A percentile compares a stretch with the other conserved stretches of the same genome.
These are phyloP conservation scores for Urechis unicinctus DNA, from an alignment of 2,888 invertebrate species.

Conservation along the genomic window DNA sequence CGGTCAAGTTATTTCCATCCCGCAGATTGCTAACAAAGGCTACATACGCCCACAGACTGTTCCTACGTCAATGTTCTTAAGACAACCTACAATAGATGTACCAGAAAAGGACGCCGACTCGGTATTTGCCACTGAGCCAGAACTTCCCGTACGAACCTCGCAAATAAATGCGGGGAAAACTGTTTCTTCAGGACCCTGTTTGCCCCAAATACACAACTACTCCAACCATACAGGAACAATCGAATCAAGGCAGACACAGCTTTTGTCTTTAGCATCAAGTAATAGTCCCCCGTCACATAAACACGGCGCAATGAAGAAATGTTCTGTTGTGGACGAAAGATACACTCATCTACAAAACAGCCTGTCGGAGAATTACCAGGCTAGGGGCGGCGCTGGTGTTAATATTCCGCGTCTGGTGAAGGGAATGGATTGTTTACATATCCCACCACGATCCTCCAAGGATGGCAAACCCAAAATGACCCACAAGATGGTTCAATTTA, in stretches of 20 bases:
- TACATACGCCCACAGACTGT: not conserved
- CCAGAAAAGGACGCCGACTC: not conserved
- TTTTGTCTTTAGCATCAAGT: not conserved
- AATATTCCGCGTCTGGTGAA: slow-evolving; percentile 6
- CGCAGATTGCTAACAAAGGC: not conserved
- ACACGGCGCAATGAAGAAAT: not conserved
- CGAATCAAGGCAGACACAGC: not conserved
- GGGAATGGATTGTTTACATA: slow-evolving; percentile 4
- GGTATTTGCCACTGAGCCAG: not conserved
- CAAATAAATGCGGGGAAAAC: no score
- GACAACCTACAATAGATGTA: no score
- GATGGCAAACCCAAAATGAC: not conserved
- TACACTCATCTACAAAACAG: slow-evolving; percentile 6
- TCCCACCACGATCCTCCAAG: not conserved
- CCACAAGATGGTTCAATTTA: slow-evolving; percentile 5
- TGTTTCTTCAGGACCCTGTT: not conserved
- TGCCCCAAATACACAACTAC: not conserved
- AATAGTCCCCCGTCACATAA: not conserved
- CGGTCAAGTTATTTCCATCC: not conserved
- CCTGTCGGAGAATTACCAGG: not conserved
- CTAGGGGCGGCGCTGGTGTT: not conserved
- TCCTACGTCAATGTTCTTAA: no score
- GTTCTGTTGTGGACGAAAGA: slow-evolving; percentile 8
- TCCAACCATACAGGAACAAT: not conserved
- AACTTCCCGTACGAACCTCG: not conserved